phyloP scores from a whole-genome alignment of 2,797 vertebrate genomes.

The Malacoraja senta region DNA sequence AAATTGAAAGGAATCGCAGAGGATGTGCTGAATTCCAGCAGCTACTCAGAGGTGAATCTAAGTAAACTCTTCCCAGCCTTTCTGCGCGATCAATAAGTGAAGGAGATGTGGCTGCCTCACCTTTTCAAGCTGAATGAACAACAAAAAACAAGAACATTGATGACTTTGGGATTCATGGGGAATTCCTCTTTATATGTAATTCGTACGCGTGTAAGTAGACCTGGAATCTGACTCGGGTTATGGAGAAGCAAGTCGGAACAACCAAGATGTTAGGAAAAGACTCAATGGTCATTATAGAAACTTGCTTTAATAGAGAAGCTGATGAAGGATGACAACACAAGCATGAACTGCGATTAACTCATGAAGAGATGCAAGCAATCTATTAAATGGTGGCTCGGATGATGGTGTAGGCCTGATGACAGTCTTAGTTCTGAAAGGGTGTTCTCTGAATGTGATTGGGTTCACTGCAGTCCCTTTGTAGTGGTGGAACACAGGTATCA shows the following conservation, averaged over 20 bases:
- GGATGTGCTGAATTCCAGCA: conserved; percentile 67
- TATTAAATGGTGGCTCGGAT: conserved; percentile 16
- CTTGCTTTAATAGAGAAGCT: conserved; percentile 31
- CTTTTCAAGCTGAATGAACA: not conserved
- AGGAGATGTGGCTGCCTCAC: not conserved
- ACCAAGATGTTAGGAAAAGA: conserved; percentile 53
- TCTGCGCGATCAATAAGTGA: conserved; percentile 60
- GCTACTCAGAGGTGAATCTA: conserved; percentile 89
- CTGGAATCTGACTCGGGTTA: conserved; percentile 57
- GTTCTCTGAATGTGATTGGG: not conserved
- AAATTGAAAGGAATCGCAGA: conserved; percentile 74
- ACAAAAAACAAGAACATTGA: not conserved
- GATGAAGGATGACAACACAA: too few species aligned
- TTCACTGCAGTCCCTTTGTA: conserved; percentile 1
- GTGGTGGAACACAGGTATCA: conserved; percentile 9
- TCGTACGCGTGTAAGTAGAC: conserved; percentile 58
- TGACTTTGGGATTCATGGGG: conserved; percentile 46
- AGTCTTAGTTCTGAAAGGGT: not conserved
- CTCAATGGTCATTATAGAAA: conserved; percentile 47
- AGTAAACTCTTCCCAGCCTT: conserved; percentile 77
- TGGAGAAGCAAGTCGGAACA: conserved; percentile 56
- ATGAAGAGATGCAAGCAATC: conserved; percentile 43
- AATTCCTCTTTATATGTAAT: conserved; percentile 59
- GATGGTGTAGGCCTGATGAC: not conserved
- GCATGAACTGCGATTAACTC: conserved; percentile 53